Conservation (phyloP, 2,113 vertebrate species). For the rabbit (Oryctolagus cuniculus) region mOryCun1.1 NC_091444.1:53884501-53885000, state of each 20-base stretch:
- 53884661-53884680: too few relatives aligned
- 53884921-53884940: background rate
- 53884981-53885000: background rate
- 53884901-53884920: background rate
- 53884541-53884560: background rate
- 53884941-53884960: background rate
- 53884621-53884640: background rate
- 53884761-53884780: background rate
- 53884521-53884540: background rate
- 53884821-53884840: background rate
- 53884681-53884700: fast-evolving
- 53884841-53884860: too few relatives aligned
- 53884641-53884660: background rate
- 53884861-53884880: background rate
- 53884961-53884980: background rate
- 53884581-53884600: background rate
- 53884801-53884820: background rate
- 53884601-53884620: background rate
- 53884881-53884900: background rate
- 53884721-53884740: too few relatives aligned
- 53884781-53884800: background rate
- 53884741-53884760: constrained; percentile 6
- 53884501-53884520: background rate
- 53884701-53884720: background rate
- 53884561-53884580: background rate